Base-by-base conservation (phyloP, 2,113 vertebrate species). In the Crypturellus undulatus region DNA sequence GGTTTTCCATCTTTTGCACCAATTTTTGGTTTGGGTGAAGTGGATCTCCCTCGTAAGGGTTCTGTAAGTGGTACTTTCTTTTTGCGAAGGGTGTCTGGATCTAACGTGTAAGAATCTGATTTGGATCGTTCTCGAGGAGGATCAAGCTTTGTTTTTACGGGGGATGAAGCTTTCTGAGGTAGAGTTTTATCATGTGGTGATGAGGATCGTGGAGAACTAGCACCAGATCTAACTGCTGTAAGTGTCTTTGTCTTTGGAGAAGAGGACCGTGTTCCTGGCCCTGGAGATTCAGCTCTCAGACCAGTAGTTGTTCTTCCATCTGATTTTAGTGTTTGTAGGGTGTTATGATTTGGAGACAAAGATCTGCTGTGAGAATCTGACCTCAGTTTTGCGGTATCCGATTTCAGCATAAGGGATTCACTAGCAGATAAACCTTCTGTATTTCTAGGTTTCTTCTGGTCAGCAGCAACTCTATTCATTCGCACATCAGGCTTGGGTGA, bases 321-420 rank as follows among this genome's bases (percentile, higher is more conserved):
- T 8, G 98, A 98, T 96, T 99, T 99, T 38, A 99, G 97, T 12
- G 99, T 99, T 93, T 99, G 99, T 64, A 99, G 91, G 64, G 99
- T 99, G 96, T 99, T 99, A 96, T 99, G 99, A 96, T 99, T 99
- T 63, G 99, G 99, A 1, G 99, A 99, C 95, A 99, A 97, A 16
- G 99, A 99, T 88, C 99, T 98, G 90, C 99, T 99, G 75, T 99
- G 99, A 10, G 99, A 99, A 97, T 99, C 99, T 21, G 99, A 99
- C 63, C 99, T 98, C 96, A 99, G 75, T 94, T 99, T 99, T 72
- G 98, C 99, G 1, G 99, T 97, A 45, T 99, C 99, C 2, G 99
- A 99, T 93, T 99, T 99, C 87, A 99, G 97, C 90, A 99, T 97
- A 40, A 99, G 99, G 43, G 99, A 98, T 88, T 99, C 99, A 16